Evolutionary conservation across 2,113 vertebrate genomes (phyloP).

Genomic region (Cercocebus atys): DNA sequence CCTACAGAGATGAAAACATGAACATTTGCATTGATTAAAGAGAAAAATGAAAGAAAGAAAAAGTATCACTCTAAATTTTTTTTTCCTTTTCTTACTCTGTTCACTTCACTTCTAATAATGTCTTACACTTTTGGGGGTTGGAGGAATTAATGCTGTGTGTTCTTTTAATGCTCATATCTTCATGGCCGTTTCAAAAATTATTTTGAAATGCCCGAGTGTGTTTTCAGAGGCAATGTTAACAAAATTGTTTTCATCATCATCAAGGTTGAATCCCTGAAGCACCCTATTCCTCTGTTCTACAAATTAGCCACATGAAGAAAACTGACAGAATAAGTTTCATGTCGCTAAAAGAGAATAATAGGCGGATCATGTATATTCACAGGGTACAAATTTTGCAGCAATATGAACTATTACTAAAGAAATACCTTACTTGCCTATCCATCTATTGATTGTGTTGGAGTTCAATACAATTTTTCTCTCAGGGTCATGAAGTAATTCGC

Average conservation of each 20-base stretch:
- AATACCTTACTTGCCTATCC: background rate
- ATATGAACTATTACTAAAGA: conserved; percentile 29
- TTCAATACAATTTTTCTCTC: conserved; percentile 26
- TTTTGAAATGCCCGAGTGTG: conserved; percentile 15
- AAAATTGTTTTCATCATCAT: conserved; percentile 39
- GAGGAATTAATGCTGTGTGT: background rate
- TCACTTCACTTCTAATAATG: conserved; percentile 29
- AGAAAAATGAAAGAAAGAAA: conserved; percentile 48
- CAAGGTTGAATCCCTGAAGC: background rate
- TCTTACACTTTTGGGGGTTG: background rate
- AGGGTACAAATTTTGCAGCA: background rate
- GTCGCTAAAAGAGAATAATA: background rate
- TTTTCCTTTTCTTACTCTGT: conserved; percentile 8
- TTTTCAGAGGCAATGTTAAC: conserved; percentile 22
- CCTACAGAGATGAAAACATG: conserved; percentile 80
- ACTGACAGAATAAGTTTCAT: background rate
- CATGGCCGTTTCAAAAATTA: background rate
- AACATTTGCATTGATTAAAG: conserved; percentile 77
- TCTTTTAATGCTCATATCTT: conserved; percentile 47
- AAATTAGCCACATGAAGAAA: conserved; percentile 43
- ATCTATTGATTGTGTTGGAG: background rate
- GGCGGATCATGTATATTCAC: background rate
- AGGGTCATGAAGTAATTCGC: background rate
- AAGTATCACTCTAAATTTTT: conserved; percentile 30
- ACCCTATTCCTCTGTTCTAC: background rate